A percentile compares a stretch with the other conserved stretches of the same genome.
These are phyloP conservation scores for Lytechinus pictus DNA, from an alignment of 35 echinoderm and acorn worm species.

Conservation along the genomic window DNA sequence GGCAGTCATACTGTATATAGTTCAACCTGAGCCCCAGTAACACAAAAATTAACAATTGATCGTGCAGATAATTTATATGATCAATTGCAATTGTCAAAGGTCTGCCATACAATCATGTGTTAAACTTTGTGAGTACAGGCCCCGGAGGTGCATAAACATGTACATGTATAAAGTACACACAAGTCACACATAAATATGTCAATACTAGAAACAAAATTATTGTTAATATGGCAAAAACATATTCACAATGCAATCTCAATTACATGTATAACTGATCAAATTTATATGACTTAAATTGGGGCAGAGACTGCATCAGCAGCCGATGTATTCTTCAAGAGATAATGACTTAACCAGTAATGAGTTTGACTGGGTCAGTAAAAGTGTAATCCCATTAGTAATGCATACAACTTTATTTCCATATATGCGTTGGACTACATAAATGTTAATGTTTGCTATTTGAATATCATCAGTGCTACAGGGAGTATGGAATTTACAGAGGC, in stretches of 20 bases:
- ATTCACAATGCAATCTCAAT: not conserved
- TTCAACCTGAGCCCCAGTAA: not conserved
- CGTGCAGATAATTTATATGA: no score
- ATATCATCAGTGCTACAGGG: no score
- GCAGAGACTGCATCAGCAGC: not conserved
- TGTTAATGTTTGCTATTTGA: no score
- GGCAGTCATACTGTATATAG: not conserved
- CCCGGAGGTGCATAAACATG: not conserved
- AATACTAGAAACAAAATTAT: not conserved
- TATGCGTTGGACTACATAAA: no score
- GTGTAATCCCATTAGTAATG: not conserved
- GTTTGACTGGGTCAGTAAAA: not conserved
- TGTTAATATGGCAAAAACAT: not conserved
- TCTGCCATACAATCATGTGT: no score
- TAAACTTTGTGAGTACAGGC: no score
- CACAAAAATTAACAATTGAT: no score
- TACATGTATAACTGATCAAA: no score
- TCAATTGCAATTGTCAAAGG: no score
- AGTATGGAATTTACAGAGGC: no score
- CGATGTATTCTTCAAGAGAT: not conserved
- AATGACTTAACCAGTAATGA: not conserved
- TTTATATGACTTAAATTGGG: not conserved
- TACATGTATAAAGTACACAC: not conserved
- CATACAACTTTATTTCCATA: not conserved
- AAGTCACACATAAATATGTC: not conserved